These are phyloP conservation scores for Craseonycteris thonglongyai DNA, from an alignment of 2,113 vertebrate genomes.

Conservation along the genomic window DNA sequence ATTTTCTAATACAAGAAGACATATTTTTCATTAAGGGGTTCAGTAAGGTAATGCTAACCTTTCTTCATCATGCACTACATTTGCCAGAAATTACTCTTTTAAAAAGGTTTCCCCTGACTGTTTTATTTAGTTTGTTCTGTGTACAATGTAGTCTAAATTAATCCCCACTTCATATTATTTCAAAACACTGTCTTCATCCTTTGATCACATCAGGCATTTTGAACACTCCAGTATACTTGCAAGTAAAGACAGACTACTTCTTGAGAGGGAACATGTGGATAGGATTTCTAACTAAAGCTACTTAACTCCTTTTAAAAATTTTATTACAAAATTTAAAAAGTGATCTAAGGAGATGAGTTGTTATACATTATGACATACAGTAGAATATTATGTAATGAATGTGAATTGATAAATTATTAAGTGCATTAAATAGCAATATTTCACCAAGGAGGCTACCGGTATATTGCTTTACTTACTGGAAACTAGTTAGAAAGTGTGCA, in stretches of 20 bases:
- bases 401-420: background rate
- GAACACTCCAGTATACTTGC: background rate
- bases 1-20: background rate
- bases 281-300: background rate
- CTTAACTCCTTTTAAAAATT: background rate
- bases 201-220: background rate
- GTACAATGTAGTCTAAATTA: background rate
- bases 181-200: background rate
- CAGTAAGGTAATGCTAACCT: background rate
- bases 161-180: background rate
- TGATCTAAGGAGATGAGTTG: background rate
- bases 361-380: background rate
- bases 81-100: conserved; percentile 1
- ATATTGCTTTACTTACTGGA: background rate
- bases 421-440: background rate
- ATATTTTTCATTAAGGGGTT: background rate
- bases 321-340: background rate
- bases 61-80: background rate
- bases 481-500: background rate
- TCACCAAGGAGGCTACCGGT: background rate
- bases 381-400: background rate
- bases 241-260: background rate
- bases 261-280: background rate
- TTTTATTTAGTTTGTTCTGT: background rate
- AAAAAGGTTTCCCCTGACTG: background rate